Conservation (phyloP, 2,888 invertebrate species). For the Microplitis deprimator region DNA sequence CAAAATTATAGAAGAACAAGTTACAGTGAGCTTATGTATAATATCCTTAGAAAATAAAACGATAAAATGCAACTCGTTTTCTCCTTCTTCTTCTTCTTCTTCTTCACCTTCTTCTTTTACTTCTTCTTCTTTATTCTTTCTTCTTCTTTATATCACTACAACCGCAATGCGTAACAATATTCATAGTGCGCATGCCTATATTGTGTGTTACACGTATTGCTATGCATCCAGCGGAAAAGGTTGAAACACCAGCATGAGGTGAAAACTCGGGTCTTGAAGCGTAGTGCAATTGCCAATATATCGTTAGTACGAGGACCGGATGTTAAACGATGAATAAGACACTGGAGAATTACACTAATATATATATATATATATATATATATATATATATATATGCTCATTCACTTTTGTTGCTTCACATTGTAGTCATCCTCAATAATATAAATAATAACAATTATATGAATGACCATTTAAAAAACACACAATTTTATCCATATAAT, state of each 20-base stretch:
- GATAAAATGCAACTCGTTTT: slow-evolving; percentile 51
- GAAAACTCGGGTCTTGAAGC: slow-evolving; percentile 47
- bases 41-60: slow-evolving; percentile 51
- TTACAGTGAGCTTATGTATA: slow-evolving; percentile 53
- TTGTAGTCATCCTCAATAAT: too few species aligned
- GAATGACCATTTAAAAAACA: too few species aligned
- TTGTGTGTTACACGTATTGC: slow-evolving; percentile 48
- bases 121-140: not conserved
- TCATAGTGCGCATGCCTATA: slow-evolving; percentile 58
- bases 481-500: too few species aligned
- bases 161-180: slow-evolving; percentile 67
- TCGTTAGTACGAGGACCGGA: slow-evolving; percentile 60
- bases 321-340: slow-evolving; percentile 56
- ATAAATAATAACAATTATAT: too few species aligned
- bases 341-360: not conserved
- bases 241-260: slow-evolving; percentile 33
- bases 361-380: not conserved
- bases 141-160: slow-evolving; percentile 59
- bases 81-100: slow-evolving; percentile 25
- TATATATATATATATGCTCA: not conserved
- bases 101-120: not conserved
- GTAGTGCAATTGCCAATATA: slow-evolving; percentile 62
- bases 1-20: slow-evolving; percentile 12
- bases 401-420: not conserved
- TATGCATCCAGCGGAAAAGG: slow-evolving; percentile 56